Base-by-base conservation (phyloP, 2,113 vertebrate species). In the Jaculus jaculus region DNA sequence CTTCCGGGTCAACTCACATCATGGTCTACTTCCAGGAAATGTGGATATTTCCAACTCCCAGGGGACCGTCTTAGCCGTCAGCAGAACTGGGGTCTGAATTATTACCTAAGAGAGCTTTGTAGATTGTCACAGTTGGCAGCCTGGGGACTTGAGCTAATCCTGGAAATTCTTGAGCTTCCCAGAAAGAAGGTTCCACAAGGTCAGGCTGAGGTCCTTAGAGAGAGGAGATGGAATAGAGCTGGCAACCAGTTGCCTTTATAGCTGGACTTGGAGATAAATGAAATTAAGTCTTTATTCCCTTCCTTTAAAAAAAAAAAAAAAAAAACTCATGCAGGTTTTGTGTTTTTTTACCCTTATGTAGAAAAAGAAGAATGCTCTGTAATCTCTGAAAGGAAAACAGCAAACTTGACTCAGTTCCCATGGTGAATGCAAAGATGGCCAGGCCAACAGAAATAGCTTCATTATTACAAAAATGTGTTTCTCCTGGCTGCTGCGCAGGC, bases 151-250 rank as follows among this genome's bases (percentile, higher is more conserved):
- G 95, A 97, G 95, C 96, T 98, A 98, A 98, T 96, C 94, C 93
- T 97, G 96, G 97, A 98, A 97, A 97, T 92, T 97, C 92, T 96
- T 94, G 95, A 89, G 95, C 95, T 97, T 98, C 95, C 97, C 90
- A 96, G 96, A 97, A 97, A 96, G 96, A 97, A 96, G 88, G 84
- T 96, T 94, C 96, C 90, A 80, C 94, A 89, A 96, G 96, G 96
- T 98, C 81, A 93, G 93, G 86, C 94, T 77, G 84, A 96, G 94
- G 97, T 96, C 96, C 96, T 94, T 94, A 82, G 97, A 96, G 96
- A 97, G 47, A 95, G 93, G 89, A 86, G 93, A 95, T 88, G 97
- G 84, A 94, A 94, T 91, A 91, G 92, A 96, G 87, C 90, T 96
- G 94, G 87, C 80, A 90, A 42, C 87, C 63, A 91, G 93, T 92